Percentiles rank a stretch among this genome's conserved stretches.
phyloP scores from a whole-genome alignment of 1,140 invertebrate species.

The Drosophila watanabei region DNA sequence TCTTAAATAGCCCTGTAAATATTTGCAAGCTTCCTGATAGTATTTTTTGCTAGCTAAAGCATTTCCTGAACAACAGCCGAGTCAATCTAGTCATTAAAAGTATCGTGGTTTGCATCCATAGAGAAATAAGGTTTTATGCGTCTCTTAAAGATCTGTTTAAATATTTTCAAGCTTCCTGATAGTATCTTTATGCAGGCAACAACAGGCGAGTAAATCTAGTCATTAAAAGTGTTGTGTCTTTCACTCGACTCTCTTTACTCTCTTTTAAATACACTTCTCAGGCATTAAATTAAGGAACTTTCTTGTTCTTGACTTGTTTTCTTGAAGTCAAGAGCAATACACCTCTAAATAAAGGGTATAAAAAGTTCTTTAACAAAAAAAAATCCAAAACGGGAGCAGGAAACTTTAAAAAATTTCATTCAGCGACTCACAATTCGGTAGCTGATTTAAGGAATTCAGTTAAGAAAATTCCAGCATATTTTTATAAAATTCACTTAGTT shows the following conservation, averaged over 20 bases:
- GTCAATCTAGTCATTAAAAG: neutral
- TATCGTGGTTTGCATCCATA: no score
- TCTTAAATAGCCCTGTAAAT: neutral
- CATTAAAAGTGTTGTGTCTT: no score
- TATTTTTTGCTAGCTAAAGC: neutral
- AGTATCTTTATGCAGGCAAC: neutral
- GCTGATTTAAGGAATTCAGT: neutral
- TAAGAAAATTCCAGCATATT: neutral
- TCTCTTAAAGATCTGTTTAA: no score
- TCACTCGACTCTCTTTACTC: no score
- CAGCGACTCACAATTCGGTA: neutral
- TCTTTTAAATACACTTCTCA: neutral
- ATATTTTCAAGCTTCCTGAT: no score
- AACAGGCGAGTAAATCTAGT: neutral
- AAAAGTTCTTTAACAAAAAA: neutral
- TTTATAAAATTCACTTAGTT: neutral
- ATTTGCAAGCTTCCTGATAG: no score
- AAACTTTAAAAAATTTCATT: neutral
- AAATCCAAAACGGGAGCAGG: neutral
- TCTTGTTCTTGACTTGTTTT: neutral
- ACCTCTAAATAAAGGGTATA: neutral
- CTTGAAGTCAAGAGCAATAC: neutral
- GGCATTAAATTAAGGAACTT: neutral
- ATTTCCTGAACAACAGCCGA: neutral
- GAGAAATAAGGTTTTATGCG: no score